Evolutionary conservation across 1,140 invertebrate genomes (phyloP).

Genomic region (Cydia amplana): DNA sequence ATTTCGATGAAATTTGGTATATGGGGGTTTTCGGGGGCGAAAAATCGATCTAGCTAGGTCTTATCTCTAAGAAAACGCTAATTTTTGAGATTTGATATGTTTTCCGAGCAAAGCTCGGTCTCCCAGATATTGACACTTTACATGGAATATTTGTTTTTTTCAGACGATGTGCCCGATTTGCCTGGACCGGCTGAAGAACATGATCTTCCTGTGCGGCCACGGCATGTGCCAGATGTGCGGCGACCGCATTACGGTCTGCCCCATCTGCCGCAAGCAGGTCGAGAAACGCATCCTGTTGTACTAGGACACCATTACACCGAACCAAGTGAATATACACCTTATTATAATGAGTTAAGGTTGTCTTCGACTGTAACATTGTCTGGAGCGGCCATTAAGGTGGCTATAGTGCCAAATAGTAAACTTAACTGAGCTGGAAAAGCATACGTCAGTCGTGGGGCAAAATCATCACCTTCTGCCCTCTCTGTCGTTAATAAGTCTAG

Average conservation of each 20-base stretch:
- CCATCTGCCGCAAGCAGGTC: conserved; percentile 97
- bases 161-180: conserved; percentile 99
- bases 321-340: neutral
- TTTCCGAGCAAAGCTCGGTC: too few relatives aligned
- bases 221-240: conserved; percentile 99
- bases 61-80: too few relatives aligned
- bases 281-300: conserved; percentile 97
- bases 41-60: too few relatives aligned
- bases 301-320: conserved; percentile 55
- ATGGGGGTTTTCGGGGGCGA: too few relatives aligned
- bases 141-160: too few relatives aligned
- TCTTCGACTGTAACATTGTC: neutral
- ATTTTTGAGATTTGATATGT: too few relatives aligned
- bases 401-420: neutral
- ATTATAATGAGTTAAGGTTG: neutral
- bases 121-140: too few relatives aligned
- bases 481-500: too few relatives aligned
- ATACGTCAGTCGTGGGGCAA: neutral
- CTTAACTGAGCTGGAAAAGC: neutral
- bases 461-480: too few relatives aligned
- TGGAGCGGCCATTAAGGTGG: neutral
- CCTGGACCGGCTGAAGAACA: conserved; percentile 97
- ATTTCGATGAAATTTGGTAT: too few relatives aligned
- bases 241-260: conserved; percentile 97
- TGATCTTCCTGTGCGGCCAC: conserved; percentile 99